A percentile compares a stretch with the other conserved stretches of the same genome.
Conservation (phyloP, 2,888 invertebrate genomes). For the Carterocephalus palaemon region DNA sequence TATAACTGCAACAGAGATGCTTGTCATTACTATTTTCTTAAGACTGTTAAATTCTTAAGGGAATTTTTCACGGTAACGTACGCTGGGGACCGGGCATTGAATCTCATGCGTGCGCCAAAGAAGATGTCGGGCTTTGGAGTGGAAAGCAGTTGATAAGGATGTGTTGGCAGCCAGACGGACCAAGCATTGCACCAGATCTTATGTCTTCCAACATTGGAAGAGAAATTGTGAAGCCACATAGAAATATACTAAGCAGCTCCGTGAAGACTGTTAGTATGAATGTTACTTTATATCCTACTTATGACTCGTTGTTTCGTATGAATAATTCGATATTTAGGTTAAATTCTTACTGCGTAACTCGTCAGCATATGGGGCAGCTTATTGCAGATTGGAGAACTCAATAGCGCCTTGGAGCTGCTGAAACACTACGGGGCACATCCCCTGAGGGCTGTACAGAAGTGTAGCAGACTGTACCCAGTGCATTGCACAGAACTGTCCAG, state of each 20-base stretch:
- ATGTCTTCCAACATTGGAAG: conserved; percentile 34
- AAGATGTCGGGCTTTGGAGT: conserved; percentile 79
- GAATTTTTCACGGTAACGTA: conserved; percentile 68
- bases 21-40: too few species aligned
- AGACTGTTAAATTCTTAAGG: too few species aligned
- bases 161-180: conserved; percentile 51
- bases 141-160: conserved; percentile 66
- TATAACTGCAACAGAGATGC: too few species aligned
- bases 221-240: conserved; percentile 40
- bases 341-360: too few species aligned
- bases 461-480: conserved; percentile 54
- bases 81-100: conserved; percentile 80
- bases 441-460: conserved; percentile 45
- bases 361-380: too few species aligned
- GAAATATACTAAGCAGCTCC: conserved; percentile 37
- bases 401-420: conserved; percentile 56
- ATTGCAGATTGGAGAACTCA: conserved; percentile 61
- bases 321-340: too few species aligned
- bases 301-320: too few species aligned
- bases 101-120: conserved; percentile 54
- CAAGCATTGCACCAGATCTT: conserved; percentile 49
- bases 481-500: conserved; percentile 56
- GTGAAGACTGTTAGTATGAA: conserved; percentile 27
- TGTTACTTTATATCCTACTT: background rate
- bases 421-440: conserved; percentile 52